Evolutionary conservation across 1,140 invertebrate genomes (phyloP).

Genomic region (Bombus huntii): DNA sequence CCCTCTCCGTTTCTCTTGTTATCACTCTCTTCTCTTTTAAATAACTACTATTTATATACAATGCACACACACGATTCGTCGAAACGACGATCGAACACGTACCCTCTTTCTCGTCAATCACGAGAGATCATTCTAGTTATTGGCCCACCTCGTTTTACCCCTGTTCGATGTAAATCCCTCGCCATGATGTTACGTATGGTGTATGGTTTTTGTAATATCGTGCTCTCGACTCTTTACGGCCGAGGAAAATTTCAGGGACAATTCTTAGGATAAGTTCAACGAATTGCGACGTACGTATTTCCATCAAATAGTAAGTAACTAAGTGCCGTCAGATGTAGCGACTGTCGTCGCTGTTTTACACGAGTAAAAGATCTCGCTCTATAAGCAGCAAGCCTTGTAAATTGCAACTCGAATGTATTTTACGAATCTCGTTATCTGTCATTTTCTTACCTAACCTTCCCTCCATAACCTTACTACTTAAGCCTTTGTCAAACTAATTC

Average conservation of each 20-base stretch:
- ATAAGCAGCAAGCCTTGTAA: neutral
- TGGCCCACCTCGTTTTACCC: neutral
- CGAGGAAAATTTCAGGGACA: neutral
- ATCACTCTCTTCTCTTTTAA: constrained; percentile 50
- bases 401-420: neutral
- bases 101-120: neutral
- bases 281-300: too few species aligned
- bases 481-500: neutral
- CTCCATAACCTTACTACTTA: neutral
- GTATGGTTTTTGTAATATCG: neutral
- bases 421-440: too few species aligned
- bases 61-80: constrained; percentile 61
- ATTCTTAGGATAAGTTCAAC: neutral
- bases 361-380: neutral
- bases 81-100: constrained; percentile 32
- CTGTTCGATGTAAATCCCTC: constrained; percentile 40
- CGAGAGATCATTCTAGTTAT: constrained; percentile 10
- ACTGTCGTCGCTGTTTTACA: neutral
- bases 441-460: too few species aligned
- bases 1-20: neutral
- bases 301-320: neutral
- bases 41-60: constrained; percentile 75
- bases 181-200: neutral
- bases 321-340: neutral
- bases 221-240: neutral